Percentiles rank a stretch among this genome's conserved stretches.
phyloP scores from a whole-genome alignment of 2,888 invertebrate genomes.

The Lacanobia wlatinum region DNA sequence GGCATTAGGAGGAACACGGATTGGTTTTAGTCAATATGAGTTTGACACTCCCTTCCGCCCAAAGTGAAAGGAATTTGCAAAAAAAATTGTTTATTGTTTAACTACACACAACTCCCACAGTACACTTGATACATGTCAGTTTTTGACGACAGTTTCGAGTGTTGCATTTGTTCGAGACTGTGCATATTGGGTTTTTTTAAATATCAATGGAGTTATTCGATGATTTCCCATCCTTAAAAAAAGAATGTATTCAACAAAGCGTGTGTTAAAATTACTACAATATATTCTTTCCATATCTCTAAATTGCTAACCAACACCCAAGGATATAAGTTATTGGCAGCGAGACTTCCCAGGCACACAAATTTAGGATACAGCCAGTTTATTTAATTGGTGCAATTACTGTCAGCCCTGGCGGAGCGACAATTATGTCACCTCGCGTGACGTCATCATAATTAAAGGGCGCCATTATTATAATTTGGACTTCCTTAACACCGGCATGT shows the following conservation, averaged over 20 bases:
- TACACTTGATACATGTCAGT: too few species aligned
- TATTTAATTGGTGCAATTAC: constrained; percentile 63
- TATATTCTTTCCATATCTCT: neutral
- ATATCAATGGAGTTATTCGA: too few species aligned
- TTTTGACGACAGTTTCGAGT: too few species aligned
- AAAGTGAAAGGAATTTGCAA: too few species aligned
- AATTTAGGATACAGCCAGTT: constrained; percentile 60
- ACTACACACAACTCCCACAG: too few species aligned
- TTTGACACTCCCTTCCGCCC: too few species aligned
- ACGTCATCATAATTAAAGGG: constrained; percentile 70
- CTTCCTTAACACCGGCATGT: constrained; percentile 63
- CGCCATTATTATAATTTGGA: constrained; percentile 67
- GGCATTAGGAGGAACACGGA: too few species aligned
- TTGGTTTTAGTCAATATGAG: too few species aligned
- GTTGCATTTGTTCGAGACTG: too few species aligned
- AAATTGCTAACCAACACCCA: neutral
- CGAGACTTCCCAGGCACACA: constrained; percentile 17
- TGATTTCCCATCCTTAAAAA: too few species aligned
- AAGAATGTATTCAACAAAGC: neutral
- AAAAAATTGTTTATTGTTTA: too few species aligned
- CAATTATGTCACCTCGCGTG: constrained; percentile 69
- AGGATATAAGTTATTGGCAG: constrained; percentile 41
- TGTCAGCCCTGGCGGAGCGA: constrained; percentile 51
- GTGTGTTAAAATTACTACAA: neutral
- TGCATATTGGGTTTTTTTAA: too few species aligned